Conservation (phyloP, 1,140 invertebrate genomes). For the Hycleus cichorii region DNA sequence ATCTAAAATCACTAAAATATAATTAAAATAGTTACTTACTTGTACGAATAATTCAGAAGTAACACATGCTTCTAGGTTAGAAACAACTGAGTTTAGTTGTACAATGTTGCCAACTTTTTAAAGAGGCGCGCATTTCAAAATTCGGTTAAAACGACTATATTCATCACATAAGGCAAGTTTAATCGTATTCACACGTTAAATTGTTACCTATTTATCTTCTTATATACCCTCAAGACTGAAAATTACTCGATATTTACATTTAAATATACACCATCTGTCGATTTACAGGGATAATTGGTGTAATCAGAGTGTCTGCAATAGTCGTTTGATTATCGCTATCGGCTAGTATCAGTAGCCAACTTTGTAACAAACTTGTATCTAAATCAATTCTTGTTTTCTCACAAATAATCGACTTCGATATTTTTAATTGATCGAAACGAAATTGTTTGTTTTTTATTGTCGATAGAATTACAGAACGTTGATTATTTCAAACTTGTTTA, state of each 20-base stretch:
- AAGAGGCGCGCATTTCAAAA: no score
- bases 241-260: neutral
- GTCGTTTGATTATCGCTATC: conserved; percentile 2
- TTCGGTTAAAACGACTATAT: no score
- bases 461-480: neutral
- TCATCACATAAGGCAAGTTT: no score
- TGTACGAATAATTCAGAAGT: no score
- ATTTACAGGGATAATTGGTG: conserved; percentile 1
- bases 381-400: neutral
- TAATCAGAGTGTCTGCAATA: conserved; percentile 4
- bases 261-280: neutral
- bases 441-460: neutral
- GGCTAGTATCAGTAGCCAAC: conserved; percentile 1
- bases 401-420: neutral
- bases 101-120: no score
- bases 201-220: no score
- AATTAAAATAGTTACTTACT: no score
- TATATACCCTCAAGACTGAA: neutral
- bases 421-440: no score
- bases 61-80: no score
- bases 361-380: neutral
- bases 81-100: no score
- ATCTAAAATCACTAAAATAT: no score
- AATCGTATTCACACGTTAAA: no score
- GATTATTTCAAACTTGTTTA: conserved; percentile 2